phyloP scores from a whole-genome alignment of 2,797 vertebrate genomes.

The Rallus crepitans region DNA sequence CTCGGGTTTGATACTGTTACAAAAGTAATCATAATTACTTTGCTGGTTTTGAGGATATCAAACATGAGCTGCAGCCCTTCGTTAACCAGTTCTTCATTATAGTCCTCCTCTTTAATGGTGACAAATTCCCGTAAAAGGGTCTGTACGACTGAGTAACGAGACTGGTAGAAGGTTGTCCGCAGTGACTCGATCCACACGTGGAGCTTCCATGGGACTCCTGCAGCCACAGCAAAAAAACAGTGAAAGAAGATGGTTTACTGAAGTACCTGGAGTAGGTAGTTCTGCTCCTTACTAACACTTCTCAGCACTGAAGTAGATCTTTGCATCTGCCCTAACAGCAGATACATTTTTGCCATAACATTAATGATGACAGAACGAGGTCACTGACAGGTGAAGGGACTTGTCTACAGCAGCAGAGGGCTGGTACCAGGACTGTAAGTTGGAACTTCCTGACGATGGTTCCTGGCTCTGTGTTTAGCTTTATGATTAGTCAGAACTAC shows the following conservation, averaged over 20 bases:
- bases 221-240: background rate
- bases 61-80: constrained; percentile 93
- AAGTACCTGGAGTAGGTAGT: background rate
- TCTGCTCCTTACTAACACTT: background rate
- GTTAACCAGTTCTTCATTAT: constrained; percentile 90
- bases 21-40: constrained; percentile 76
- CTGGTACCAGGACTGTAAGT: background rate
- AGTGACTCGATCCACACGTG: constrained; percentile 96
- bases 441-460: background rate
- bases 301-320: background rate
- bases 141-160: constrained; percentile 87
- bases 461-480: background rate
- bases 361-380: background rate
- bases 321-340: background rate
- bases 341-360: background rate
- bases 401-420: background rate
- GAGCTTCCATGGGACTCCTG: constrained; percentile 96
- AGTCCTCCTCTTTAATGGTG: constrained; percentile 93
- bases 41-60: constrained; percentile 89
- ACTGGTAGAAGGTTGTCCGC: constrained; percentile 90
- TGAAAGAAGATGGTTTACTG: background rate
- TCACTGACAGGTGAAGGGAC: background rate
- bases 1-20: background rate
- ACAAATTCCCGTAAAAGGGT: constrained; percentile 91
- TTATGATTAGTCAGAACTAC: background rate